phyloP scores from a whole-genome alignment of 1,140 invertebrate species.

The Aethina tumida region DNA sequence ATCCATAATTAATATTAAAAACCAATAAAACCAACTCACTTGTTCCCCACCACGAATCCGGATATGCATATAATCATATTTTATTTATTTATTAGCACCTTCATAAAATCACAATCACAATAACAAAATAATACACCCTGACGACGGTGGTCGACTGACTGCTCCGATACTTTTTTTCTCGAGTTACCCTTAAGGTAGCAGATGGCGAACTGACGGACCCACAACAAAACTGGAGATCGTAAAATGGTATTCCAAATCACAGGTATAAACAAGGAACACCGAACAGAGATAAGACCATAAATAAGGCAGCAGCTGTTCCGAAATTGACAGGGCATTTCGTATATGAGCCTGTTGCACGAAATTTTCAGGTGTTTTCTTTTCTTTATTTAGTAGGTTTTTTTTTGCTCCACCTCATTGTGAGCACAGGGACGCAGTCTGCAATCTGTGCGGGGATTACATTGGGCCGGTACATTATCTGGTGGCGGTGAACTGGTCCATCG shows the following conservation, averaged over 20 bases:
- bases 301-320: constrained; percentile 23
- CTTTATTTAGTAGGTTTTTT: not conserved
- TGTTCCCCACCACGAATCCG: constrained; percentile 55
- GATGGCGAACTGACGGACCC: constrained; percentile 23
- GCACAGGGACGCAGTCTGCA: not conserved
- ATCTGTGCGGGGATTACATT: too few relatives aligned
- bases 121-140: constrained; percentile 10
- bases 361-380: constrained; percentile 10
- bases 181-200: constrained; percentile 24
- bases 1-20: too few relatives aligned
- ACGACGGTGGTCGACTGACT: constrained; percentile 4
- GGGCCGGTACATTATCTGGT: too few relatives aligned
- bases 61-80: constrained; percentile 55
- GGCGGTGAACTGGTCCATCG: too few relatives aligned
- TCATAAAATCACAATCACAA: constrained; percentile 10
- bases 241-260: constrained; percentile 29
- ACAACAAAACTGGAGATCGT: constrained; percentile 27
- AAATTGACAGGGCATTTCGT: constrained; percentile 13
- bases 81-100: not conserved
- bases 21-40: constrained; percentile 16
- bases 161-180: constrained; percentile 4
- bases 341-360: constrained; percentile 8
- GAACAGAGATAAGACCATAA: constrained; percentile 18
- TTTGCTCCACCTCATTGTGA: not conserved
- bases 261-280: constrained; percentile 24